phyloP scores from a whole-genome alignment of 2,888 invertebrate species.

The Drosophila picticornis region DNA sequence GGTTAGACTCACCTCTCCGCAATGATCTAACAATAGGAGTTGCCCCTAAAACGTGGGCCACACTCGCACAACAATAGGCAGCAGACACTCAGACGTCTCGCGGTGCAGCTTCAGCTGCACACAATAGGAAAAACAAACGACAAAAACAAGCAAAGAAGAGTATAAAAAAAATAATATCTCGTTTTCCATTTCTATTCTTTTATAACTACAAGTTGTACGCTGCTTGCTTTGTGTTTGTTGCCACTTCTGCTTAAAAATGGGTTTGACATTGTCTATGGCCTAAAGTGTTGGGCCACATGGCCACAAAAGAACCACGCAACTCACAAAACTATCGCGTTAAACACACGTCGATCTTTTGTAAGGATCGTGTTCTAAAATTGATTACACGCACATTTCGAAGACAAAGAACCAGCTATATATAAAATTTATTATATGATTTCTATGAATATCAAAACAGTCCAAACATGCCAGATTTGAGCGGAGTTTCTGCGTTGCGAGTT shows the following conservation, averaged over 20 bases:
- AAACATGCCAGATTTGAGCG: conserved; percentile 1
- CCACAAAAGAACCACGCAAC: conserved; percentile 25
- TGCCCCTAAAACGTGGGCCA: conserved; percentile 66
- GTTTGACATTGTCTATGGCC: conserved; percentile 69
- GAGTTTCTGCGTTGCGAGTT: background rate
- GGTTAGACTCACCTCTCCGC: conserved; percentile 51
- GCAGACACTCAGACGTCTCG: conserved; percentile 65
- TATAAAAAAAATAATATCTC: conserved; percentile 54
- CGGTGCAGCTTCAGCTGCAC: conserved; percentile 54
- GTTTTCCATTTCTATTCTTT: conserved; percentile 64
- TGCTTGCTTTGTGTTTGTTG: conserved; percentile 40
- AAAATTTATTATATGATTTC: conserved; percentile 70
- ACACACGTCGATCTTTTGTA: conserved; percentile 74
- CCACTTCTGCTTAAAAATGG: conserved; percentile 70
- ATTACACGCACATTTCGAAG: conserved; percentile 52
- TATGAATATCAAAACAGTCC: conserved; percentile 55
- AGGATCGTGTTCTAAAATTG: conserved; percentile 69
- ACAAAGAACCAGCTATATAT: conserved; percentile 35
- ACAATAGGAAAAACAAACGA: conserved; percentile 53
- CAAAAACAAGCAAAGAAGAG: conserved; percentile 26
- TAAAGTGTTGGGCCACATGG: conserved; percentile 71
- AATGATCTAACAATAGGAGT: conserved; percentile 57
- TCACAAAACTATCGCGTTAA: conserved; percentile 64
- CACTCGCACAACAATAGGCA: conserved; percentile 51
- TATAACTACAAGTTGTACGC: conserved; percentile 15